A percentile compares a stretch with the other conserved stretches of the same genome.
phyloP scores from a whole-genome alignment of 2,113 vertebrate genomes.

The Festucalex cinctus region DNA sequence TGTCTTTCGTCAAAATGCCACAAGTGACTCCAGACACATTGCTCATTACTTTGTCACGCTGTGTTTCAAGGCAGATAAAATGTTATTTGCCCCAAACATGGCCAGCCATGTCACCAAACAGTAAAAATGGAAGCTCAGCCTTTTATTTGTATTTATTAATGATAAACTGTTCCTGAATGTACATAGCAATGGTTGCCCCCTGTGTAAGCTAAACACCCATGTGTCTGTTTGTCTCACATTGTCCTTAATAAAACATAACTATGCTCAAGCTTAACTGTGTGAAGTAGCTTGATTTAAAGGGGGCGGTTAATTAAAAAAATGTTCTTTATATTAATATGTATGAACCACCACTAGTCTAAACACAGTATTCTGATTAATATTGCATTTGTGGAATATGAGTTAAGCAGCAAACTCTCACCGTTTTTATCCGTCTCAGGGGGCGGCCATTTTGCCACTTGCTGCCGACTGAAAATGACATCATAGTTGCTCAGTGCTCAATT shows the following conservation, averaged over 20 bases:
- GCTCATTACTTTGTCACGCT: constrained; percentile 37
- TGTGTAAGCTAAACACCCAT: background rate
- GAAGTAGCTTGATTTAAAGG: too few species aligned
- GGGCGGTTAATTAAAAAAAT: too few species aligned
- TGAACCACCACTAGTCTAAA: too few species aligned
- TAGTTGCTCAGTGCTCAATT: too few species aligned
- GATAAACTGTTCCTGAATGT: constrained; percentile 37
- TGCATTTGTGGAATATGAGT: too few species aligned
- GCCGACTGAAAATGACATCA: too few species aligned
- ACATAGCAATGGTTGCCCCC: background rate
- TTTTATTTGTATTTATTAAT: background rate
- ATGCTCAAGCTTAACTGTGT: constrained; percentile 23
- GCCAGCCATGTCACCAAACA: constrained; percentile 12
- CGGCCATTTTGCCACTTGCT: too few species aligned
- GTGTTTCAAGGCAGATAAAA: constrained; percentile 43
- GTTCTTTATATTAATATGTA: too few species aligned
- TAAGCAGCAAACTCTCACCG: too few species aligned
- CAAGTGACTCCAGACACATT: constrained; percentile 27
- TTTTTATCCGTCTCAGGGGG: too few species aligned
- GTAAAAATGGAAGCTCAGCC: constrained; percentile 7
- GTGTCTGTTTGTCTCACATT: constrained; percentile 8
- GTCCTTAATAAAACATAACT: constrained; percentile 30
- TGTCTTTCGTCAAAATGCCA: constrained; percentile 48
- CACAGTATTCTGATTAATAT: too few species aligned
- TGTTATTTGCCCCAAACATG: constrained; percentile 30